phyloP scores from a whole-genome alignment of 2,797 vertebrate genomes.

The Urocyon cinereoargenteus region DNA sequence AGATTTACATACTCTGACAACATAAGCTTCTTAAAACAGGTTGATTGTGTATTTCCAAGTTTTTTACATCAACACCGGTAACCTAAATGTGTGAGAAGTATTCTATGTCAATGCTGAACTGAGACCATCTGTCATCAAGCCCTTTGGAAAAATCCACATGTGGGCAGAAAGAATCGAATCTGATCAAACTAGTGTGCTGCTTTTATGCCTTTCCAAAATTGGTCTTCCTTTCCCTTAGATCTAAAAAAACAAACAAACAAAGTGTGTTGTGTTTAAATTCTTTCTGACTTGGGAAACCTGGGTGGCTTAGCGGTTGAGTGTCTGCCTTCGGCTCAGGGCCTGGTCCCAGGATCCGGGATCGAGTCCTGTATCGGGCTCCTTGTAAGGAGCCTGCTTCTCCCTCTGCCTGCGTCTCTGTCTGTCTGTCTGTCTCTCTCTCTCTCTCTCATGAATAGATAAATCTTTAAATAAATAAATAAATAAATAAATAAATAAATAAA shows the following conservation, averaged over 20 bases:
- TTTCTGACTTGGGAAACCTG: neutral
- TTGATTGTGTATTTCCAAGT: neutral
- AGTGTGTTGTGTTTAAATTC: neutral
- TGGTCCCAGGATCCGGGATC: too few relatives aligned
- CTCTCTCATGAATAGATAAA: too few relatives aligned
- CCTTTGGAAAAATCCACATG: neutral
- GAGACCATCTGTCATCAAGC: neutral
- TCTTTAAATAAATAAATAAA: too few relatives aligned
- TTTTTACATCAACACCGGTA: neutral
- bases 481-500: neutral
- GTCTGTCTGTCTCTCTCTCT: too few relatives aligned
- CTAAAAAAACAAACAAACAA: neutral
- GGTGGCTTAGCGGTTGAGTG: too few relatives aligned
- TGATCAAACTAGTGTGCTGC: neutral
- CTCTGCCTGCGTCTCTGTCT: too few relatives aligned
- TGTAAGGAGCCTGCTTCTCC: too few relatives aligned
- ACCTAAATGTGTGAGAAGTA: neutral
- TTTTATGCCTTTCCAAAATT: neutral
- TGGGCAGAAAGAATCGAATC: neutral
- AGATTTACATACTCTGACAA: conserved; percentile 28
- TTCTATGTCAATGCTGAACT: neutral
- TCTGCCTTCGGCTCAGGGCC: too few relatives aligned
- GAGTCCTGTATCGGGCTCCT: too few relatives aligned
- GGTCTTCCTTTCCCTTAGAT: neutral
- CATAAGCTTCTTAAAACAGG: neutral